Base-by-base conservation (phyloP, 2,113 vertebrate genomes). In the Alouatta palliata region DNA sequence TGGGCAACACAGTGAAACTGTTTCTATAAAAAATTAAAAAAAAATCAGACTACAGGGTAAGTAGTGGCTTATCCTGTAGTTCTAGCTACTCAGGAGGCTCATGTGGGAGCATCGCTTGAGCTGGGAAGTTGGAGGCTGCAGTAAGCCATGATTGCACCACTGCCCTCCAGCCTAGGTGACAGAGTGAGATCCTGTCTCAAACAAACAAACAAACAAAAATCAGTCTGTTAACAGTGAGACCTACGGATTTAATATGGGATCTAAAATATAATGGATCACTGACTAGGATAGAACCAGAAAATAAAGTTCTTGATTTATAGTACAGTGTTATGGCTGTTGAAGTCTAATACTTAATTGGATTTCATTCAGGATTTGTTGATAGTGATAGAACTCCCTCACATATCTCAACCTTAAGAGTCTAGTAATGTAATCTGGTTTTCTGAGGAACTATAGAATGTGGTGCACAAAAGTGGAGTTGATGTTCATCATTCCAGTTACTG, bases 271-370 rank as follows among this genome's bases (percentile, higher is more conserved):
- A 35, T 40, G 43, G 21, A 88, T 37, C 37, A 45, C 32, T 73
- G 54, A 71, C 17, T 52, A 71, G 58, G 43, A 49, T n/a, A 96
- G 73, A 81, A 82, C 8, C 52, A 91, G 66, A 97, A 96, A 95
- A 80, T 47, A 76, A 93, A 95, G 35, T 56, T 87, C 27, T 68
- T 96, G 77, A 52, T 85, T 81, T 96, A n/a, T 71, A 68, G 64
- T 70, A 20, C 20, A 83, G 14, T 79, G 14, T 86, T 81, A 73
- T 32, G 37, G 45, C 61, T 82, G 8, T 56, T 91, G 58, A 91
- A 82, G 2, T 87, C 21, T 95, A 35, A 58, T 76, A 23, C 23
- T 91, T 66, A 90, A 52, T 73, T 87, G 16, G 35, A 77, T 92
- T 97, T 90, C 20, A 61, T 68, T 91, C 35, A 79, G 12, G 32